These are phyloP conservation scores for Erythrolamprus reginae DNA, from an alignment of 2,113 vertebrate genomes.

Conservation along the genomic window DNA sequence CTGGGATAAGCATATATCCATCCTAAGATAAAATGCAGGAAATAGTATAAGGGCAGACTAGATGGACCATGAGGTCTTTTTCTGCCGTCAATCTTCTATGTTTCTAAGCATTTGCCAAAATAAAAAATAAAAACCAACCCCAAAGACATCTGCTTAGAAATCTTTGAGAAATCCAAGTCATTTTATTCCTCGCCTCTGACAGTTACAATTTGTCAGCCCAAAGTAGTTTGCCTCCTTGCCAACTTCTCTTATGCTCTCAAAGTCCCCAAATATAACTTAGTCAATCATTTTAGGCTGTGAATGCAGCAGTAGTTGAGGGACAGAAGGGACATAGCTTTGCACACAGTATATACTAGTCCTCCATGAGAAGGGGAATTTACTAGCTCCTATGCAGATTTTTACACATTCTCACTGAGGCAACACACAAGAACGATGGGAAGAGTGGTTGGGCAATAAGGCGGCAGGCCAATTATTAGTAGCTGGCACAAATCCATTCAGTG, in stretches of 20 bases:
- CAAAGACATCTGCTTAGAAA: not conserved
- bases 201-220: not conserved
- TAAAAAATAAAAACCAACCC: too few species aligned
- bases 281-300: not conserved
- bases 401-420: not conserved
- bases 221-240: not conserved
- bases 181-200: not conserved
- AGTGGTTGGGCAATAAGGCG: not conserved
- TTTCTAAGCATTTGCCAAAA: too few species aligned
- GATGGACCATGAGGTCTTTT: too few species aligned
- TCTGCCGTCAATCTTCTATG: too few species aligned
- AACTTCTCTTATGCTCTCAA: not conserved
- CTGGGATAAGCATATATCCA: too few species aligned
- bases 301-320: not conserved
- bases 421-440: not conserved
- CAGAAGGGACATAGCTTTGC: not conserved
- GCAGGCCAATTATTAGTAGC: not conserved
- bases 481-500: not conserved
- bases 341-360: not conserved
- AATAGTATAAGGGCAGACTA: too few species aligned
- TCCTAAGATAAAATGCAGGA: too few species aligned
- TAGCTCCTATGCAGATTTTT: not conserved
- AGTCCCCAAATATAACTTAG: not conserved
- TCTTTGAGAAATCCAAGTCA: not conserved
- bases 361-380: not conserved